A percentile compares a stretch with the other conserved stretches of the same genome.
phyloP scores from a whole-genome alignment of 2,797 vertebrate species.

The Botia kubotai region DNA sequence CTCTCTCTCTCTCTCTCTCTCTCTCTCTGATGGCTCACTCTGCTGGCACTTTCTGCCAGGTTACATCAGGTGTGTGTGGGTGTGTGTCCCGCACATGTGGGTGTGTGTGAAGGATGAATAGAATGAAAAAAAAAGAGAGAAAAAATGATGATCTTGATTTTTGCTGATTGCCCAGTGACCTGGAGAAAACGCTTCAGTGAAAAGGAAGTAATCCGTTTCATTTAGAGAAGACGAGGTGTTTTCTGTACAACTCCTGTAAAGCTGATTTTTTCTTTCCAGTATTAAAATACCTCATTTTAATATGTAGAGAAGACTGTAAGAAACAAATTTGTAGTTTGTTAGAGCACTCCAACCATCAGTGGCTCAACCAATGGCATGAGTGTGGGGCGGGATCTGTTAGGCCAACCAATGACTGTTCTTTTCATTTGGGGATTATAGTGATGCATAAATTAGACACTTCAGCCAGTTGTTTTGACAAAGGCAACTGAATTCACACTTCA shows the following conservation, averaged over 20 bases:
- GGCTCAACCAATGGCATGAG: too few species aligned
- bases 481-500: conserved; percentile 3
- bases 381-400: too few species aligned
- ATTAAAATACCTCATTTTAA: too few species aligned
- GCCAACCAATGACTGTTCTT: neutral
- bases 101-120: neutral
- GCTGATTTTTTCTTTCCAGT: too few species aligned
- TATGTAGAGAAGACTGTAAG: too few species aligned
- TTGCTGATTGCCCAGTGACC: too few species aligned
- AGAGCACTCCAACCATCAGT: too few species aligned
- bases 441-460: neutral
- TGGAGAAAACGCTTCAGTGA: neutral
- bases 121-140: neutral
- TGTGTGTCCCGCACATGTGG: conserved; percentile 6
- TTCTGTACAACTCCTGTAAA: too few species aligned
- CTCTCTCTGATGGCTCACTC: conserved; percentile 44
- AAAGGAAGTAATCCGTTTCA: too few species aligned
- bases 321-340: too few species aligned
- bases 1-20: conserved; percentile 39
- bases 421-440: neutral
- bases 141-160: too few species aligned
- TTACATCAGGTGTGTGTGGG: conserved; percentile 56
- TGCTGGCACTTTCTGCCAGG: conserved; percentile 30
- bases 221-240: too few species aligned
- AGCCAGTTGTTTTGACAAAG: conserved; percentile 1